These are phyloP conservation scores for Nannobrachium achirus DNA, from an alignment of 2,113 vertebrate genomes.

Conservation along the genomic window DNA sequence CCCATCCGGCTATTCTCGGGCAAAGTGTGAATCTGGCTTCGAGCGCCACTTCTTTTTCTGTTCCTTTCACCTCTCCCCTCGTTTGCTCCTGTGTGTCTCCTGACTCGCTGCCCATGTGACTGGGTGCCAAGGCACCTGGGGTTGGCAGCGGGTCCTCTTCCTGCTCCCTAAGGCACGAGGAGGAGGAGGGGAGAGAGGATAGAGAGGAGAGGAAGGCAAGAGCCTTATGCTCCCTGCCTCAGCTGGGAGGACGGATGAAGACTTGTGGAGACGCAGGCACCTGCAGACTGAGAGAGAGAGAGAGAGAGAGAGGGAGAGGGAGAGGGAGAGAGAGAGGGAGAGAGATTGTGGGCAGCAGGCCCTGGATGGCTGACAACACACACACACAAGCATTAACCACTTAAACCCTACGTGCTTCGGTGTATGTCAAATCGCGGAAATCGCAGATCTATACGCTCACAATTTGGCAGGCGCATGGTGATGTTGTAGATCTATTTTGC, in stretches of 20 bases:
- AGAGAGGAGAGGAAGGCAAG: constrained; percentile 4
- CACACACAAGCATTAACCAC: neutral
- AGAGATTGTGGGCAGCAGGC: constrained; percentile 10
- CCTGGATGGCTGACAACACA: neutral
- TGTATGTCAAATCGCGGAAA: no score
- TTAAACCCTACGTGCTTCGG: neutral
- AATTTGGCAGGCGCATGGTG: no score
- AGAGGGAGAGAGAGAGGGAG: neutral
- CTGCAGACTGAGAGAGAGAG: constrained; percentile 30
- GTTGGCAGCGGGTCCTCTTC: constrained; percentile 34
- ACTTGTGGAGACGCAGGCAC: constrained; percentile 34
- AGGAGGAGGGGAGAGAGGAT: constrained; percentile 5
- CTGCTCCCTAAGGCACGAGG: constrained; percentile 14
- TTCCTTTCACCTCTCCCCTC: neutral
- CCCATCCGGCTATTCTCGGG: no score
- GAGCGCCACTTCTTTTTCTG: neutral
- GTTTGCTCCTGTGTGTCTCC: constrained; percentile 24
- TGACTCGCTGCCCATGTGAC: constrained; percentile 40
- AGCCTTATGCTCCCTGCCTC: constrained; percentile 25
- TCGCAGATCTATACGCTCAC: no score
- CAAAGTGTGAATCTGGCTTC: no score
- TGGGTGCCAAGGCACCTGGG: constrained; percentile 46
- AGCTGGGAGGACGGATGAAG: constrained; percentile 21
- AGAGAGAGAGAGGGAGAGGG: neutral
- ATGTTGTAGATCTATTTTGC: no score